Base-by-base conservation (phyloP, 2,888 invertebrate species). In the Eristalis arbustorum region DNA sequence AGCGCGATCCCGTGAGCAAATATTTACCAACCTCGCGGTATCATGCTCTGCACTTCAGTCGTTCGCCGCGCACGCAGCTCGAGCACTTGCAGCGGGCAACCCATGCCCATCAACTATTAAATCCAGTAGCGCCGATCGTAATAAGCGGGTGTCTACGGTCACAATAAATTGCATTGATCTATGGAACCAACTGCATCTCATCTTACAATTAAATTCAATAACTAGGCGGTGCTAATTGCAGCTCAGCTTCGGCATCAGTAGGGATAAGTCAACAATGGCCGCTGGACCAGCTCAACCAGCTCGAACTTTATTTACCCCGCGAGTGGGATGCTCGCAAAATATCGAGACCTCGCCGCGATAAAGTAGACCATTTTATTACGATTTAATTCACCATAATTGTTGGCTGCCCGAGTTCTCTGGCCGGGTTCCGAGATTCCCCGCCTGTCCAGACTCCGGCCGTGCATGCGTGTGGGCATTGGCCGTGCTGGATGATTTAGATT, bases 301-400 rank as follows among this genome's bases (percentile, higher is more conserved):
- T 6, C 14, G 37, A 28, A 22, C 66, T 72, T 72, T 22, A n/a
- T 49, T 22, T 22, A 34, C 8, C 25, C 64, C 28, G 59, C 62
- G 83, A 72, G 75, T 75, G 75, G 87, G 83, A 87, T 71, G 74
- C 71, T 66, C 14, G 37, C 22, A 23, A 61, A 59, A 68, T 49
- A 57, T 40, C 42, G 28, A 31, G 25, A 22, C 66, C 40, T 22
- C 42, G 18, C 82, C 68, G 88, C 88, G 89, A 90, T 90, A 90
- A 90, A 90, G 84, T 90, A 89, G 88, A 89, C 88, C 88, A 89
- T 90, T 90, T 90, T 90, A 90, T 90, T 90, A 90, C 90, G 90
- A 90, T 90, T 90, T 90, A 90, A 90, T 90, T 90, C 89, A 90
- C 89, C 88, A 89, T 90, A 90, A 90, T 90, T 90, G 89, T 88